A percentile compares a stretch with the other conserved stretches of the same genome.
phyloP scores from a whole-genome alignment of 2,888 invertebrate genomes.

The Liopterus haemorrhoidalis region DNA sequence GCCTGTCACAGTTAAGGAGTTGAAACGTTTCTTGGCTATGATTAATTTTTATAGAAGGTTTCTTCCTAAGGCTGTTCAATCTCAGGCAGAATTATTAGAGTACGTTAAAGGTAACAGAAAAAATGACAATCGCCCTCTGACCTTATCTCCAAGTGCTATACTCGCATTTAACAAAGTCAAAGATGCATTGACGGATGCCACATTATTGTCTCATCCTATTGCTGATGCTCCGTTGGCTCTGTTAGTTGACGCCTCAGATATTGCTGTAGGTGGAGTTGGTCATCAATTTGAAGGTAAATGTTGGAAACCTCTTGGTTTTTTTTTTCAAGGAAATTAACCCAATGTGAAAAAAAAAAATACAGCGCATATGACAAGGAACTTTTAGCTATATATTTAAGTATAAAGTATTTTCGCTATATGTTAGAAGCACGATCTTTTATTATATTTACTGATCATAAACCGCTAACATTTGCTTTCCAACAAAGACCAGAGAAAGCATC shows the following conservation, averaged over 20 bases:
- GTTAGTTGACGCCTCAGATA: constrained; percentile 38
- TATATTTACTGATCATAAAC: constrained; percentile 37
- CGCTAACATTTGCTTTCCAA: constrained; percentile 36
- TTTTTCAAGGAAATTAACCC: neutral
- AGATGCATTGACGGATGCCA: constrained; percentile 28
- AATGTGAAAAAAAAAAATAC: neutral
- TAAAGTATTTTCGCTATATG: constrained; percentile 37
- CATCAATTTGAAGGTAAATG: too few relatives aligned
- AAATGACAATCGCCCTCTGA: neutral
- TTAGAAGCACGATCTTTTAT: constrained; percentile 35
- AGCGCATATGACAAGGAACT: constrained; percentile 4
- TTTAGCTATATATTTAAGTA: constrained; percentile 37
- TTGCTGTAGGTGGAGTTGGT: constrained; percentile 37
- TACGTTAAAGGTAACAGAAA: neutral
- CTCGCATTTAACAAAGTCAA: constrained; percentile 36
- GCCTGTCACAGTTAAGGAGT: constrained; percentile 22
- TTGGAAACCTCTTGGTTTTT: too few relatives aligned
- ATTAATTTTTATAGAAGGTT: constrained; percentile 23
- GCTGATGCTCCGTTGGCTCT: constrained; percentile 32
- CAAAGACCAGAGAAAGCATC: constrained; percentile 34
- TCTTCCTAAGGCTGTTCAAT: constrained; percentile 21
- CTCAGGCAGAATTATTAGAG: constrained; percentile 18
- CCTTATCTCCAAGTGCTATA: constrained; percentile 25
- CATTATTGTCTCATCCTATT: constrained; percentile 39
- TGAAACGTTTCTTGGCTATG: constrained; percentile 24